phyloP scores from a whole-genome alignment of 1,140 invertebrate species.

The Leptinotarsa undecemlineata region DNA sequence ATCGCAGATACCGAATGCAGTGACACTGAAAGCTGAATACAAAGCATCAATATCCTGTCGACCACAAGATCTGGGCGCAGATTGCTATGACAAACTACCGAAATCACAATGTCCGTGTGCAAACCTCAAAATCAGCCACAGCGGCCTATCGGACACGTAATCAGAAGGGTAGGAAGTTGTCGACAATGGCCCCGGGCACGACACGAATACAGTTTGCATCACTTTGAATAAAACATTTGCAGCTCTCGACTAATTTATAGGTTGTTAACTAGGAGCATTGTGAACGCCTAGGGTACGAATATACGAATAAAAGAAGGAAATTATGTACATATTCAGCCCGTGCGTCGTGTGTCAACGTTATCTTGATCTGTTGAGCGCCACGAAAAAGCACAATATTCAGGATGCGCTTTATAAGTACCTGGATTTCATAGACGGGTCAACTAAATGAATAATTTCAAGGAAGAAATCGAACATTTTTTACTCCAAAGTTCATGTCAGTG shows the following conservation, averaged over 20 bases:
- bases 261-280: conserved; percentile 41
- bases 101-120: background rate
- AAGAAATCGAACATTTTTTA: too few relatives aligned
- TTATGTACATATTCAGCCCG: conserved; percentile 42
- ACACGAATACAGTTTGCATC: conserved; percentile 4
- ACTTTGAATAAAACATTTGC: conserved; percentile 40
- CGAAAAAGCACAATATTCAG: conserved; percentile 33
- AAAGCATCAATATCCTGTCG: conserved; percentile 1
- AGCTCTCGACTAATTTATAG: conserved; percentile 40
- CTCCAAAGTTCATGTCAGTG: too few relatives aligned
- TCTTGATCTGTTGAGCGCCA: conserved; percentile 38
- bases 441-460: too few relatives aligned
- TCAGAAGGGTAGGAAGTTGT: background rate
- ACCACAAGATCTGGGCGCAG: background rate
- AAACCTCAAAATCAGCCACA: conserved; percentile 5
- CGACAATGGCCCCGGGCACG: background rate
- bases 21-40: too few relatives aligned
- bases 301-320: conserved; percentile 42
- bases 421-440: background rate
- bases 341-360: conserved; percentile 40
- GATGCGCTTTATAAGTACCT: conserved; percentile 19
- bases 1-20: too few relatives aligned
- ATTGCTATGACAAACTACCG: background rate
- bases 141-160: background rate
- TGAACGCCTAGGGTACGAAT: conserved; percentile 38